phyloP scores from a whole-genome alignment of 53 echinoderm and acorn worm genomes.

The Apostichopus leukothele region DNA sequence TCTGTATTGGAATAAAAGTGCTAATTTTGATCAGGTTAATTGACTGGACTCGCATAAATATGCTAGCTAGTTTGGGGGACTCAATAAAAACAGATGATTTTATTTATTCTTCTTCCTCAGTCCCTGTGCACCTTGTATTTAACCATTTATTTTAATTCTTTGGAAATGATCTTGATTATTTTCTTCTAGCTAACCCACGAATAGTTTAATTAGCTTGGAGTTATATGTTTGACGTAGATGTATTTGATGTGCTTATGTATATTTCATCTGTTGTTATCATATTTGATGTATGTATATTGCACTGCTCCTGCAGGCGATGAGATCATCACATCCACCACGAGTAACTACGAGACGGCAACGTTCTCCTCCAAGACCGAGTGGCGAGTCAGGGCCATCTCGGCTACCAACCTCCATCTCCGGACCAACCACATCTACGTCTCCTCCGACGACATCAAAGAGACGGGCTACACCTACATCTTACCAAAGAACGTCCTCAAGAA shows the following conservation, averaged over 20 bases:
- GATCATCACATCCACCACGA: slow-evolving; percentile 98
- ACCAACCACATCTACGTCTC: slow-evolving; percentile 99
- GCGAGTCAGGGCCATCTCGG: slow-evolving; percentile 97
- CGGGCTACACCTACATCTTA: slow-evolving; percentile 99
- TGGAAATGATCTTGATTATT: too few species aligned
- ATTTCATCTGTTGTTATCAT: background rate
- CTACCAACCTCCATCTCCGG: slow-evolving; percentile 94
- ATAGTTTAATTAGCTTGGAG: too few species aligned
- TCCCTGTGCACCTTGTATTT: too few species aligned
- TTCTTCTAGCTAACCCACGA: too few species aligned
- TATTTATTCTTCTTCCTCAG: too few species aligned
- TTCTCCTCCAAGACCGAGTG: slow-evolving; percentile 98
- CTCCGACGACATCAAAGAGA: slow-evolving; percentile 98
- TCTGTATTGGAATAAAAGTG: too few species aligned
- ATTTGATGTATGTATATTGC: background rate
- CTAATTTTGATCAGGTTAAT: too few species aligned
- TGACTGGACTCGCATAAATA: too few species aligned
- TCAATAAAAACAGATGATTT: too few species aligned
- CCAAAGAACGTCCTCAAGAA: slow-evolving; percentile 99
- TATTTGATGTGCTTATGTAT: background rate
- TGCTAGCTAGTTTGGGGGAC: too few species aligned
- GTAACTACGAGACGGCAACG: slow-evolving; percentile 98
- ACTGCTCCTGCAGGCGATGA: slow-evolving; percentile 77
- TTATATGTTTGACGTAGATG: too few species aligned
- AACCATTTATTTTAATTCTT: too few species aligned